Evolutionary conservation across 2,888 invertebrate genomes (phyloP).

Genomic region (Pelosia muscerda): DNA sequence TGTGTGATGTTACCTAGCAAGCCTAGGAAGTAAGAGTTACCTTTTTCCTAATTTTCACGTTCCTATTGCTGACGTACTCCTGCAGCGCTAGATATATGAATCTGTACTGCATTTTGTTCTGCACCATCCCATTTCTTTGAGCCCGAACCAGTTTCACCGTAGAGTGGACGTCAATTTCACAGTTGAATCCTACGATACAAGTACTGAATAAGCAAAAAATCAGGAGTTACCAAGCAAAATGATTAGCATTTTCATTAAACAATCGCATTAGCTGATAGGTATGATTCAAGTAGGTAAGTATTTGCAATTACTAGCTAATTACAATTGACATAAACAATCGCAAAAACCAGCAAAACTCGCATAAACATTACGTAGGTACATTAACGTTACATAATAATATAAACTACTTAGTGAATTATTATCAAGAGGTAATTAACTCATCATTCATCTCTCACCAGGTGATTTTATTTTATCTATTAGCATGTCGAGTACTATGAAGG

Average conservation of each 20-base stretch:
- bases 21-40: conserved; percentile 16
- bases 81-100: conserved; percentile 98
- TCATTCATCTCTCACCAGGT: conserved; percentile 84
- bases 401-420: too few relatives aligned
- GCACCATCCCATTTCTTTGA: conserved; percentile 98
- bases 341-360: conserved; percentile 1
- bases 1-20: background rate
- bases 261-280: conserved; percentile 7
- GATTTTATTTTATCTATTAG: conserved; percentile 97
- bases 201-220: background rate
- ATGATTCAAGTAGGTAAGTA: background rate
- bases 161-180: conserved; percentile 98
- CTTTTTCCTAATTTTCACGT: conserved; percentile 52
- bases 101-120: conserved; percentile 99
- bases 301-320: background rate
- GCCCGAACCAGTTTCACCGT: conserved; percentile 97
- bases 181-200: conserved; percentile 89
- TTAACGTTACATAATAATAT: background rate
- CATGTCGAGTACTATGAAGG: conserved; percentile 99
- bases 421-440: background rate
- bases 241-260: conserved; percentile 25
- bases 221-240: background rate
- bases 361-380: background rate
- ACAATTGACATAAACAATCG: background rate
- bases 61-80: conserved; percentile 92